Evolutionary conservation across 2,888 invertebrate species (phyloP), one percentile per base, ranked within the genome.

Genomic region (Brenthis daphne): DNA sequence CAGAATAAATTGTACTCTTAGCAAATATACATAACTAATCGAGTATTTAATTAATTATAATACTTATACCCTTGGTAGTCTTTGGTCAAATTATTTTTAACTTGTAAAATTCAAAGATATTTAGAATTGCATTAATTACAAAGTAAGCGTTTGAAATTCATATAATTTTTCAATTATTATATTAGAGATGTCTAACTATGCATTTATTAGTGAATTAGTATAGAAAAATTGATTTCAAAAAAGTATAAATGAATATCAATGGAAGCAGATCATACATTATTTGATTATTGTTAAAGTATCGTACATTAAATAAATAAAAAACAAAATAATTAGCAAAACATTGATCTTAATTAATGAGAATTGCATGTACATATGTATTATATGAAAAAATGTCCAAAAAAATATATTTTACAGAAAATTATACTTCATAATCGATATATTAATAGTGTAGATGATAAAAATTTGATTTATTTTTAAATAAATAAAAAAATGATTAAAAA

Each of bases 61-160:
- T 37, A 63, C 37, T 16, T 63, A 54, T 63, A 53, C 63, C 37
- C 63, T 63, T 63, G 63, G 20, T 63, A 54, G 53, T 24, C 37
- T 63, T 63, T 63, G 63, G 63, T 63, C 53, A 53, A 63, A 63
- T 53, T 54, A 63, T 63, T 20, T 12, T 47, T 57, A 20, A 43
- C 37, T 54, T 14, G 53, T 54, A 33, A 60, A 50, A 63, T 53
- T 63, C 51, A 53, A 63, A 13, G 29, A 54, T 16, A 16, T 51
- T 14, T 37, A 37, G 53, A 13, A 20, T 20, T n/a, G 2, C 29
- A 33, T 60, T n/a, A 12, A 60, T 16, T 16, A 50, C 29, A 16
- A 51, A 51, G 51, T 51, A 51, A 51, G 51, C 51, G 51, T 51
- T n/a, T n/a, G 16, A 51, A 51, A 51, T 51, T 51, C 51, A 51